Conservation (phyloP, 2,888 invertebrate genomes). For the Mythimna lalbum region DNA sequence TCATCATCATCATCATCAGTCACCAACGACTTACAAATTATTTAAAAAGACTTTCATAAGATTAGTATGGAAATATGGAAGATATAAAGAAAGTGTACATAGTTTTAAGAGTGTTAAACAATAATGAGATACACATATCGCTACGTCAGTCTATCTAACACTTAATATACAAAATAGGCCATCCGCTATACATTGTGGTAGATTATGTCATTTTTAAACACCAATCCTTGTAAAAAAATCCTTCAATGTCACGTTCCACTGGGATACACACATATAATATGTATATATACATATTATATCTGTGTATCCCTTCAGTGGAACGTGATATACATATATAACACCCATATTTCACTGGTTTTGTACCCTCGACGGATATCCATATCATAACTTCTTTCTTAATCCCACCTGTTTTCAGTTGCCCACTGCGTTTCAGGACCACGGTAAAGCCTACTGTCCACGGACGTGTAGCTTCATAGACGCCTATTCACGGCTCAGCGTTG, state of each 20-base stretch:
- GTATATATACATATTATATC: too few relatives aligned
- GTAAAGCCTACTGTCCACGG: too few relatives aligned
- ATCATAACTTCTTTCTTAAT: too few relatives aligned
- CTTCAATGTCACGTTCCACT: neutral
- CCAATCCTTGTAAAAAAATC: slow-evolving; percentile 24
- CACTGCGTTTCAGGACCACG: too few relatives aligned
- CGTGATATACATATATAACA: neutral
- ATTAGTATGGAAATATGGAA: slow-evolving; percentile 52
- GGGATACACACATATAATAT: neutral
- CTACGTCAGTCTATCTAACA: slow-evolving; percentile 80
- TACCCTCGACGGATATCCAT: too few relatives aligned
- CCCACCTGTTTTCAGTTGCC: too few relatives aligned
- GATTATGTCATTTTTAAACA: slow-evolving; percentile 29
- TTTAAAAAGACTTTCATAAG: slow-evolving; percentile 46
- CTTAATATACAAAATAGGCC: slow-evolving; percentile 81
- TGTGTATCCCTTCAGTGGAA: too few relatives aligned
- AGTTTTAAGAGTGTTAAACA: slow-evolving; percentile 41
- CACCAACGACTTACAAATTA: slow-evolving; percentile 36
- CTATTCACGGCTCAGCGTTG: too few relatives aligned
- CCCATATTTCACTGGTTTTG: neutral
- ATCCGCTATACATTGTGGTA: slow-evolving; percentile 61
- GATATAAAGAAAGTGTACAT: slow-evolving; percentile 54
- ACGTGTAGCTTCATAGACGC: too few relatives aligned
- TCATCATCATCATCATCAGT: slow-evolving; percentile 30
- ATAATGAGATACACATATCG: slow-evolving; percentile 58